Evolutionary conservation across 1,140 invertebrate species (phyloP), one percentile per base, ranked within the genome.

Genomic region (Scaptomyza pallida): DNA sequence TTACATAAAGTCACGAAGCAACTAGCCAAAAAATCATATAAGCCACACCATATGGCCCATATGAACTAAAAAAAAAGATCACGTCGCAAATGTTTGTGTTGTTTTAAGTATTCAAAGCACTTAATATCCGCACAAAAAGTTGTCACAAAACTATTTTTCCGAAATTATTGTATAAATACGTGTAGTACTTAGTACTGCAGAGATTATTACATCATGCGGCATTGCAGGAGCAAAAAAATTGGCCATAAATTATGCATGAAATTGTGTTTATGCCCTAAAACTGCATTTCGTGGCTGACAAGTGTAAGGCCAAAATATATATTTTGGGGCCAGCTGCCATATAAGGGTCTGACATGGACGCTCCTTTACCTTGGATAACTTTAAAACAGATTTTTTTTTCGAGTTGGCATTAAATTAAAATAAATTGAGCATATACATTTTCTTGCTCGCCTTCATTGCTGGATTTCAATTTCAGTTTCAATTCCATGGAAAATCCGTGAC

Each of bases 361-460:
- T 45, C 67, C 60, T 60, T 79, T 80, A 77, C 80, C 80, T 85
- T 85, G 81, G 81, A 80, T 51, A 56, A n/a, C n/a, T n/a, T 69
- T 6, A 26, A 26, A 26, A 26, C 45, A 52, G 16, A 10, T 26
- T 13, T 45, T 37, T 37, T 37, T 19, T 59, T 57, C 47, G 80
- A n/a, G n/a, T 77, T 57, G 62, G 19, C 52, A 55, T 78, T 86
- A 71, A 86, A 86, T 86, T 86, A 77, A 86, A 88, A 78, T 86
- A 75, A 86, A 86, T 86, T 86, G 82, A 75, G 72, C 64, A 77
- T 74, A 88, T 81, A 86, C 81, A 86, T 80, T 86, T 73, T 63
- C 59, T 17, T 50, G 67, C 37, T 72, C 15, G 76, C 35, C 54
- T 56, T 60, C 63, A 60, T 40, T 54, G n/a, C 55, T 23, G 59